Evolutionary conservation across 2,888 invertebrate species (phyloP), one percentile per base, ranked within the genome.

Genomic region (Ischnus inquisitorius): DNA sequence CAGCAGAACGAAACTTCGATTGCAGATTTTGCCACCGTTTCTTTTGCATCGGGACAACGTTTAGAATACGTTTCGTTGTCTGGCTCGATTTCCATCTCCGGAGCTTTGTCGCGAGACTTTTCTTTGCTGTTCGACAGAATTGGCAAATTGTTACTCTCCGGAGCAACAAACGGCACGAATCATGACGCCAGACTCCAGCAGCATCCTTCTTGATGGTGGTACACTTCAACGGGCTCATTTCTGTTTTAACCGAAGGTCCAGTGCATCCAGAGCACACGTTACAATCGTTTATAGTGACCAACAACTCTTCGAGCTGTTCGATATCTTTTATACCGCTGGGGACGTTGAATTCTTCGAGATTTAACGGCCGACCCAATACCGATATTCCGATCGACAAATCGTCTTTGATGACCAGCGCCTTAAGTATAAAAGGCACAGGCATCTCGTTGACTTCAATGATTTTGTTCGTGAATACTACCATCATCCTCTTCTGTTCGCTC

Each of bases 181-280:
- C 28, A 25, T 84, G 82, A 54, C 82, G 74, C 65, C 67, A 80
- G 41, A 48, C 78, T 25, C 60, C 72, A 0, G 64, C 48, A 16
- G 25, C 41, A 43, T 82, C 84, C 68, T 79, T 34, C 28, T 51
- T 64, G 3, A 46, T 28, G 1, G 25, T 16, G 1, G n/a, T 74
- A 19, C 48, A 62, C 19, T 57, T 57, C 3, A 39, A 2, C 14
- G 46, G 25, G 71, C 25, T 46, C 8, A 57, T 57, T 14, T 68
- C 14, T 2, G 41, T 19, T 14, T 25, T 12, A 43, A 69, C 28
- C 19, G 28, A 34, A 25, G 60, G 22, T 14, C 46, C 19, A 43
- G 54, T 60, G 43, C 69, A 71, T 71, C 71, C 79, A 25, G 25
- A 60, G 62, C 79, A 79, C 34, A 71, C 64, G 12, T 69, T 68